Evolutionary conservation across 2,888 invertebrate genomes (phyloP).

Genomic region (Polietes domitor): DNA sequence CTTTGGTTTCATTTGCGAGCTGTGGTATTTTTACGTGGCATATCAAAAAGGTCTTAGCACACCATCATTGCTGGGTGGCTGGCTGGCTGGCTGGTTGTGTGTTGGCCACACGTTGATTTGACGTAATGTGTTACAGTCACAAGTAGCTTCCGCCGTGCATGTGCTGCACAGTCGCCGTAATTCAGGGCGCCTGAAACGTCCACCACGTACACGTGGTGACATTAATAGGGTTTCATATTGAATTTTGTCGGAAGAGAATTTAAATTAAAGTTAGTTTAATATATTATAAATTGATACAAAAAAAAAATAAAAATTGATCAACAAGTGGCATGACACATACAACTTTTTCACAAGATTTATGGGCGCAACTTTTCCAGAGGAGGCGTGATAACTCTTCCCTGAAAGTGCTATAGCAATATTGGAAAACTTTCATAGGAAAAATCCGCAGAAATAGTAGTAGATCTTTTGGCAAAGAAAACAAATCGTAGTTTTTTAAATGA

Average conservation of each 20-base stretch:
- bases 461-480: too few species aligned
- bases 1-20: background rate
- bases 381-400: too few species aligned
- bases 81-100: too few species aligned
- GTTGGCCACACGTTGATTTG: slow-evolving; percentile 16
- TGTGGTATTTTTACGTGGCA: slow-evolving; percentile 43
- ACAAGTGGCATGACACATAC: too few species aligned
- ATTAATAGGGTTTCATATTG: slow-evolving; percentile 14
- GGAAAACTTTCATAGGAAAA: too few species aligned
- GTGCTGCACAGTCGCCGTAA: background rate
- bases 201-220: slow-evolving; percentile 7
- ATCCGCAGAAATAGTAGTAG: too few species aligned
- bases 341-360: too few species aligned
- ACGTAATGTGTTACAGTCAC: slow-evolving; percentile 9
- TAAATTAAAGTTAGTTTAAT: background rate
- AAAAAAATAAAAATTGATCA: too few species aligned
- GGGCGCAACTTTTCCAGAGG: too few species aligned
- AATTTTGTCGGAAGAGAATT: background rate
- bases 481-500: too few species aligned
- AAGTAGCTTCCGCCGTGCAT: background rate
- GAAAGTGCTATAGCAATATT: too few species aligned
- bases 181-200: background rate
- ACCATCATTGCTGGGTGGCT: slow-evolving; percentile 30
- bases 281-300: too few species aligned
- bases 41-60: slow-evolving; percentile 53